Evolutionary conservation across 2,797 vertebrate species (phyloP), one percentile per base, ranked within the genome.

Genomic region (Bovichtus diacanthus): DNA sequence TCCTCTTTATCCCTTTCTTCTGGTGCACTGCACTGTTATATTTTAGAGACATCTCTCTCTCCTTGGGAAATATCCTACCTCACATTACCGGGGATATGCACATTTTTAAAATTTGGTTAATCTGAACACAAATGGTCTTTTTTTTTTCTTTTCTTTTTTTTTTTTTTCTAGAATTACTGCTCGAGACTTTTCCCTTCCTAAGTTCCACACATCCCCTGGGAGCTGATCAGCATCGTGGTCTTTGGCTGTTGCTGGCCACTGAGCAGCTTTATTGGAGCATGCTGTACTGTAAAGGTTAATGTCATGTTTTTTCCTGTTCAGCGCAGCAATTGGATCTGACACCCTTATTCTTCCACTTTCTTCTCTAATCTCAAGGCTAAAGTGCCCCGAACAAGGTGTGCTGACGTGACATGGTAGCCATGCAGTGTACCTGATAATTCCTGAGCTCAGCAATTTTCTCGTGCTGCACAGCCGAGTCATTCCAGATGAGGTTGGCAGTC

Each of bases 401-500:
- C 60, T 78, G 76, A 82, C 54, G 70, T 83, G 44, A 81, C 70
- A 70, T 12, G 18, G 23, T 58, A 38, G 50, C 66, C 15, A 23
- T 50, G 3, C 31, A 5, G 55, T 47, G 13, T 91, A 99, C 98
- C 97, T 99, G 98, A 78, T 99, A 99, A 93, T 99, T 99, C 80
- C 95, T 96, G 91, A 99, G 97, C 77, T 99, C 98, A 81, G 97
- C 96, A 27, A 99, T 99, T 94, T 97, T 99, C 87, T 99, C 98
- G 16, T 99, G 98, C 81, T 99, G 98, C 83, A 99, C 97, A 0
- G 98, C 97, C 58, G 96, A 97, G 86, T 99, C 98, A 50, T 95
- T 98, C 98, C 98, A 99, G 88, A 99, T 98, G 68, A 99, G 97
- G 92, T 99, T 99, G 86, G 98, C 97, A 0, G 97, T 98, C 88